Evolutionary conservation across 2,797 vertebrate species (phyloP), one percentile per base, ranked within the genome.

Genomic region (Mus minutoides): DNA sequence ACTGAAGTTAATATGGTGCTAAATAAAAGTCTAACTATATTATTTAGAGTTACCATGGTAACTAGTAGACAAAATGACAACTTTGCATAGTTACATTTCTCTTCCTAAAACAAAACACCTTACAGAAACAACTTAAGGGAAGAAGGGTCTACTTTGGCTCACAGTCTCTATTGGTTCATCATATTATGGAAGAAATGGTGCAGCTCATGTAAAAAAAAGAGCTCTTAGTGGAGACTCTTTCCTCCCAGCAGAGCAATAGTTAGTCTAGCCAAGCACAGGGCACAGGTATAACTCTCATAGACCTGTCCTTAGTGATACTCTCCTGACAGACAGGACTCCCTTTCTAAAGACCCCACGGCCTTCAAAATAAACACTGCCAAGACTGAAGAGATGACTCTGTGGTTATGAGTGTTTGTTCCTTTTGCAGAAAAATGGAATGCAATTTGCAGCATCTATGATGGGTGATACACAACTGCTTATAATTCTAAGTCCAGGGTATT

Each of bases 21-120:
- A 91, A 82, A 84, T 54, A 67, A 73, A 90, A 94, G 26, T 76
- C 91, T 49, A 71, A 52, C 10, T 22, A 73, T 40, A 73, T 76
- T 76, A 94, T 22, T 62, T 95, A 78, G 95, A 75, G 77, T 75
- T 80, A 37, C 49, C 91, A 90, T 46, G 49, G 17, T 90, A 93
- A 88, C 31, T 43, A 69, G 58, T 3, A 71, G 22, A 62, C 31
- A 92, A 90, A 43, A 87, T 80, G 49, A 89, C 19, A 52, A 78
- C 40, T 62, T 52, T 62, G 2, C 14, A 34, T 62, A 24, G 40
- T 89, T 62, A 19, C 13, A 37, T 62, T 77, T n/a, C 56, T 49
- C 40, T 22, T 43, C 6, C 75, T 52, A 58, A 19, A 31, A 22
- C 31, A 89, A 76, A 49, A n/a, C 14, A 3, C 26, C 40, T 52